Evolutionary conservation across 2,113 vertebrate species (phyloP).

Genomic region (Vidua macroura): DNA sequence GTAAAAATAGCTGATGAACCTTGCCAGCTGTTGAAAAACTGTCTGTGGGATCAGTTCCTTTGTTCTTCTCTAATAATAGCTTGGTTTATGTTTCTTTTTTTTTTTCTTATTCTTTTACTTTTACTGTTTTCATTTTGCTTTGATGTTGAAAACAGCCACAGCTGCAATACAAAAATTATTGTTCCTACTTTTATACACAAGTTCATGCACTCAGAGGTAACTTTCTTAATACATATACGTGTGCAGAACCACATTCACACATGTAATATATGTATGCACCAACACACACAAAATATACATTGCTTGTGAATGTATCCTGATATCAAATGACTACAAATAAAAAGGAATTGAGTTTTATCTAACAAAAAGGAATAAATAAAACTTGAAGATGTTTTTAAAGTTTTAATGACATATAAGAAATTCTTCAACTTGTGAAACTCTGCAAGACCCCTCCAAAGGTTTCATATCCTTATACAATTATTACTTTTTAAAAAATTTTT

Average conservation of each 20-base stretch:
- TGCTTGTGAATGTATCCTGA: not conserved
- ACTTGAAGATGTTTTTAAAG: not conserved
- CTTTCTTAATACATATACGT: not conserved
- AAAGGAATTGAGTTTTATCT: not conserved
- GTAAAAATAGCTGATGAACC: conserved; percentile 62
- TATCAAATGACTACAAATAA: not conserved
- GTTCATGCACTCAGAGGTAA: conserved; percentile 47
- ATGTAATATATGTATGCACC: not conserved
- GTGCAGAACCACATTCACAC: not conserved
- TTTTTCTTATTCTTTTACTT: conserved; percentile 35
- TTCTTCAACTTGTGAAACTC: not conserved
- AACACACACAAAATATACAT: not conserved
- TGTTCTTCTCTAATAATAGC: conserved; percentile 68
- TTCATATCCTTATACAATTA: not conserved
- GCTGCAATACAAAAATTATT: conserved; percentile 55
- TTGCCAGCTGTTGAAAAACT: conserved; percentile 64
- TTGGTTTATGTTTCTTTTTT: conserved; percentile 60
- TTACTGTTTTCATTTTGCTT: conserved; percentile 47
- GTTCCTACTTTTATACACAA: conserved; percentile 29
- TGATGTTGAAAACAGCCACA: conserved; percentile 59
- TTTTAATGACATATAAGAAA: not conserved
- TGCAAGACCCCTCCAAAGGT: not conserved
- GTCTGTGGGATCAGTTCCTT: conserved; percentile 56
- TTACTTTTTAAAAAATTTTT: not conserved
- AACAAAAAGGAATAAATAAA: not conserved